Conservation (phyloP, 2,888 invertebrate genomes). For the Acrobasis repandana region DNA sequence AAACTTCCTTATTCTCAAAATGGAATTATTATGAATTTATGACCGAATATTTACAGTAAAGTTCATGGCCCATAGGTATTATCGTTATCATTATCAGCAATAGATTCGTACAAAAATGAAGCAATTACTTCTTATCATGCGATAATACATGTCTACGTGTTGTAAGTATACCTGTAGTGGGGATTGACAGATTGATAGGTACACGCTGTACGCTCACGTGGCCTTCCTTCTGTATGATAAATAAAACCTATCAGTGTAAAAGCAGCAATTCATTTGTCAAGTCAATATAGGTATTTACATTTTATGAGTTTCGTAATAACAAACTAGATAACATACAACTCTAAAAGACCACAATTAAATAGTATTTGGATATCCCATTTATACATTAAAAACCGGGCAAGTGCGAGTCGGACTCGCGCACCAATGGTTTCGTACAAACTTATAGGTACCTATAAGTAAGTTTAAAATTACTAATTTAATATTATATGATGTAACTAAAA, state of each 20-base stretch:
- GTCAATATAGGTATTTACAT: neutral
- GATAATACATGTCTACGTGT: slow-evolving; percentile 4
- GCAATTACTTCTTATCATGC: slow-evolving; percentile 19
- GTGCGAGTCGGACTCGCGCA: too few species aligned
- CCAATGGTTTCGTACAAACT: too few species aligned
- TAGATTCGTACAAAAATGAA: slow-evolving; percentile 30
- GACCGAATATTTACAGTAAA: slow-evolving; percentile 14
- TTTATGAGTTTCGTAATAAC: neutral
- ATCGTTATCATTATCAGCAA: slow-evolving; percentile 42
- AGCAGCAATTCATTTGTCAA: neutral
- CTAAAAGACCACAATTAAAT: too few species aligned
- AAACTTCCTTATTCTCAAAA: too few species aligned
- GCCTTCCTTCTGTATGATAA: neutral
- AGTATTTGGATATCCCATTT: too few species aligned
- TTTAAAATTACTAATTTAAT: too few species aligned
- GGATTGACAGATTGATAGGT: slow-evolving; percentile 15
- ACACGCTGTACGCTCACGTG: neutral
- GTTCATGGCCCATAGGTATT: slow-evolving; percentile 42
- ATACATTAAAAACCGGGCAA: too few species aligned
- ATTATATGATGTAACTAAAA: too few species aligned
- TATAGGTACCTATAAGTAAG: too few species aligned
- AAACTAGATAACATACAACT: too few species aligned
- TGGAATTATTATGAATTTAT: too few species aligned
- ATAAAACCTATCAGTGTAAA: neutral
- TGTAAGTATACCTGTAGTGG: slow-evolving; percentile 2